Evolutionary conservation across 2,113 vertebrate species (phyloP).

Genomic region (Neopipo cinnamomea): DNA sequence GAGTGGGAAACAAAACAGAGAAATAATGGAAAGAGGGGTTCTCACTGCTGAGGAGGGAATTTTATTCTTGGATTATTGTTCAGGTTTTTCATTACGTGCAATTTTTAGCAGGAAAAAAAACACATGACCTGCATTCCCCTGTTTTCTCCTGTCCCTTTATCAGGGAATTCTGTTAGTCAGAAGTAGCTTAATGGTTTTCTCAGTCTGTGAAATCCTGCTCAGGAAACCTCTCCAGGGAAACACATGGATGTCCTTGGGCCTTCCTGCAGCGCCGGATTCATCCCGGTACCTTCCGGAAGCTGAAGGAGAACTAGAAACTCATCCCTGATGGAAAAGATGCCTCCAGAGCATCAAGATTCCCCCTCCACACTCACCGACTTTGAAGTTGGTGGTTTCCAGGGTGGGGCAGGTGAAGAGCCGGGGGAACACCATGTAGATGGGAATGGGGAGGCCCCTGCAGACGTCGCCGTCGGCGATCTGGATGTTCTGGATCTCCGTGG

Average conservation of each 20-base stretch:
- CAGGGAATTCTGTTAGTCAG: not conserved
- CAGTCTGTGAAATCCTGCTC: not conserved
- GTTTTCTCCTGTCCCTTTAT: not conserved
- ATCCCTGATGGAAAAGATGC: accelerated
- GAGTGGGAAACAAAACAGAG: not conserved
- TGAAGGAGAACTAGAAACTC: not conserved
- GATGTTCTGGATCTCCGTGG: constrained; percentile 98
- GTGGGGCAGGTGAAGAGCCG: constrained; percentile 95
- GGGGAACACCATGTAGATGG: constrained; percentile 96
- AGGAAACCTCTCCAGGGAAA: not conserved
- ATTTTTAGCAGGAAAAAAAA: not conserved
- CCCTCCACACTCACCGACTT: constrained; percentile 86
- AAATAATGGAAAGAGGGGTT: not conserved
- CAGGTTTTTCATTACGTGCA: not conserved
- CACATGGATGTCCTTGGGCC: not conserved
- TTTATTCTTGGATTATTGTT: not conserved
- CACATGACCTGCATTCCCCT: not conserved
- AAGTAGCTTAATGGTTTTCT: not conserved
- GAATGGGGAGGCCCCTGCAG: constrained; percentile 85
- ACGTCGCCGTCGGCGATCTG: constrained; percentile 96
- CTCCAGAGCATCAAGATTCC: no score
- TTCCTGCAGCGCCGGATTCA: not conserved
- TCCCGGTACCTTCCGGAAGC: not conserved
- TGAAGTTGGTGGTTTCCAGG: constrained; percentile 97
- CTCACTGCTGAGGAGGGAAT: not conserved